These are phyloP conservation scores for Panagrolaimus sp. DNA, from an alignment of 1,140 invertebrate genomes.

Conservation along the genomic window DNA sequence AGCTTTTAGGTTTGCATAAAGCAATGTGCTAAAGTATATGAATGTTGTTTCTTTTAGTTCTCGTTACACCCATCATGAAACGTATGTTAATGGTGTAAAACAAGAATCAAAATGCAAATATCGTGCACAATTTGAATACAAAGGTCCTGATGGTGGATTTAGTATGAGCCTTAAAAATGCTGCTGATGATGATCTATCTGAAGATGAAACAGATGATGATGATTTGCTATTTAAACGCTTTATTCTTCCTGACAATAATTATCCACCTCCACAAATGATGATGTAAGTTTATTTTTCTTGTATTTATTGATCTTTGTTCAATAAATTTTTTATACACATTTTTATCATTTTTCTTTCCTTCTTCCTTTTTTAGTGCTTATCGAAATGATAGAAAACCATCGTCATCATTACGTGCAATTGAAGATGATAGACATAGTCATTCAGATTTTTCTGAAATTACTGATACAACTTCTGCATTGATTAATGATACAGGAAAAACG, in stretches of 20 bases:
- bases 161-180: conserved; percentile 36
- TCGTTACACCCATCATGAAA: conserved; percentile 39
- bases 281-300: background rate
- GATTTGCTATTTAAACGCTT: conserved; percentile 11
- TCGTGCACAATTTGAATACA: conserved; percentile 48
- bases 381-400: background rate
- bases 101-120: conserved; percentile 37
- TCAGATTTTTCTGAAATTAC: conserved; percentile 35
- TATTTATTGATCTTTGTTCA: no score
- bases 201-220: conserved; percentile 38
- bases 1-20: conserved; percentile 33
- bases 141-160: conserved; percentile 42
- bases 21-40: background rate
- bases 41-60: conserved; percentile 26
- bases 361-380: conserved; percentile 3
- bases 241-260: background rate
- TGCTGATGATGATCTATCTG: conserved; percentile 42
- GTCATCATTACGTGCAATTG: conserved; percentile 3
- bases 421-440: conserved; percentile 1
- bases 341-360: background rate
- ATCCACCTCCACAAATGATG: background rate
- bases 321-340: background rate
- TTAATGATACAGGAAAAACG: conserved; percentile 16
- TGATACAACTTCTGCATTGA: conserved; percentile 37
- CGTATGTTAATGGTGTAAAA: conserved; percentile 39